A percentile compares a stretch with the other conserved stretches of the same genome.
phyloP scores from a whole-genome alignment of 1,140 invertebrate species.

The Asobara japonica region DNA sequence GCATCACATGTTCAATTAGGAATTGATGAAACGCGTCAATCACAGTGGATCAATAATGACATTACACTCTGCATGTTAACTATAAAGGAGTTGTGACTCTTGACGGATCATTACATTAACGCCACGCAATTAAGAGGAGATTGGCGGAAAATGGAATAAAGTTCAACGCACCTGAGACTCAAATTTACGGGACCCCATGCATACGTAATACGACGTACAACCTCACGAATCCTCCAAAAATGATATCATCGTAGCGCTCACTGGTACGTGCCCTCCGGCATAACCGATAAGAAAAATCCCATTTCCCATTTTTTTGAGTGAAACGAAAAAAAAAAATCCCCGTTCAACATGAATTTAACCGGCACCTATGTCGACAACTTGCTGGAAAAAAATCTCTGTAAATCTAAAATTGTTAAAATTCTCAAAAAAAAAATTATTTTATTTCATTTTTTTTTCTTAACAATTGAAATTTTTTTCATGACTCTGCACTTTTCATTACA shows the following conservation, averaged over 20 bases:
- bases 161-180: not conserved
- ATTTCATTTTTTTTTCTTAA: too few species aligned
- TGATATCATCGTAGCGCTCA: not conserved
- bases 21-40: not conserved
- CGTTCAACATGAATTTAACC: not conserved
- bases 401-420: too few species aligned
- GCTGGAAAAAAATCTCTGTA: too few species aligned
- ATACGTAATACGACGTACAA: conserved; percentile 48
- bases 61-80: too few species aligned
- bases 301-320: not conserved
- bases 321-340: not conserved
- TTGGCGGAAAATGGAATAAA: not conserved
- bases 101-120: not conserved
- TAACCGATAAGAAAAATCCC: not conserved
- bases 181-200: conserved; percentile 56
- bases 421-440: too few species aligned
- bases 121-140: too few species aligned
- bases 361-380: not conserved
- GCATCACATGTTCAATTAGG: not conserved
- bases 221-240: conserved; percentile 10
- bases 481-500: too few species aligned
- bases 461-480: too few species aligned
- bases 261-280: not conserved
- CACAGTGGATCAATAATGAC: too few species aligned
- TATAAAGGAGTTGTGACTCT: too few species aligned